Conservation (phyloP, 2,888 invertebrate genomes). For the Andrena fulva region DNA sequence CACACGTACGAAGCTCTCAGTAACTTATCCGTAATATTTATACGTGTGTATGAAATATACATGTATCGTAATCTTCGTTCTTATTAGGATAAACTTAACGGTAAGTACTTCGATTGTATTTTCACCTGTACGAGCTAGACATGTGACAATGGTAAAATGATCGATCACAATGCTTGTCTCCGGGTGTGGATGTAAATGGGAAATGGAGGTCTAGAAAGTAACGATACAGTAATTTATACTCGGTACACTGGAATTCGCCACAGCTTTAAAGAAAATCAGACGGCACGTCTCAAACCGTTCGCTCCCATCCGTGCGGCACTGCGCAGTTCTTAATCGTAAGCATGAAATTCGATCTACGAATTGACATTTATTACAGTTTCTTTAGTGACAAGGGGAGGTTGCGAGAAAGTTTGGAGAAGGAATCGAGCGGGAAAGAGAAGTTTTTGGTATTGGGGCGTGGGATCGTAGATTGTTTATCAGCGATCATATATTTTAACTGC, state of each 20-base stretch:
- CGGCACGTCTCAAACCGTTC: neutral
- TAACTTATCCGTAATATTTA: constrained; percentile 44
- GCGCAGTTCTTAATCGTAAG: constrained; percentile 32
- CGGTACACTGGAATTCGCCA: neutral
- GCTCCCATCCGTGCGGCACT: neutral
- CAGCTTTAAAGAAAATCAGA: constrained; percentile 2
- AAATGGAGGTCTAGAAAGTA: constrained; percentile 19
- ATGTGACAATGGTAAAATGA: constrained; percentile 34
- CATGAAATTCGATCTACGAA: constrained; percentile 54
- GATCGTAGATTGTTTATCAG: no score
- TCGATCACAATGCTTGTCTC: constrained; percentile 48
- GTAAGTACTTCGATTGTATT: constrained; percentile 32
- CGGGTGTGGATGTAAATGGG: constrained; percentile 31
- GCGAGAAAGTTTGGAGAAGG: neutral
- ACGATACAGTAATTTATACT: neutral
- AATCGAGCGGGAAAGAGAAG: neutral
- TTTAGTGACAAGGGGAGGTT: neutral
- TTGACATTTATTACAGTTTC: constrained; percentile 48
- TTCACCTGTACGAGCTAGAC: constrained; percentile 28
- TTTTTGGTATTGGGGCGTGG: neutral
- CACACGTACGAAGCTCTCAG: constrained; percentile 53
- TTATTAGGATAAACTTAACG: constrained; percentile 39
- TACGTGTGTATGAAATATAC: constrained; percentile 34
- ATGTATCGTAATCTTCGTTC: constrained; percentile 28
- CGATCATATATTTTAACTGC: no score